Percentiles rank a stretch among this genome's conserved stretches.
These are phyloP conservation scores for Brachypodius melanocephalos DNA, from an alignment of 2,113 vertebrate species.

Conservation along the genomic window DNA sequence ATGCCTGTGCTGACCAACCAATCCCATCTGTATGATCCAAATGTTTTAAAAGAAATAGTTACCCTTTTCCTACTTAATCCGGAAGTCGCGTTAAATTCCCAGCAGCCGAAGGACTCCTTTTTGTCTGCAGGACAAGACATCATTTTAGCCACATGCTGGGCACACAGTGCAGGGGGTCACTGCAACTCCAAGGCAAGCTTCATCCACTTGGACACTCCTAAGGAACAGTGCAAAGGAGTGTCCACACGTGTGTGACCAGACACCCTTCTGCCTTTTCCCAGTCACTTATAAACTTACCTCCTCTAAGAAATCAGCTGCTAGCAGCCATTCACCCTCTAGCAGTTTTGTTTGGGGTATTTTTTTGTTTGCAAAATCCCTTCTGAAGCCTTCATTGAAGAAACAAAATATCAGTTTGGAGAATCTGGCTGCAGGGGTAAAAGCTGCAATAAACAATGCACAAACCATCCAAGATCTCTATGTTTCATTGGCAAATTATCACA, in stretches of 20 bases:
- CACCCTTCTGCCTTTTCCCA: background rate
- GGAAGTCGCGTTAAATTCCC: background rate
- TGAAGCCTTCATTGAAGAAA: background rate
- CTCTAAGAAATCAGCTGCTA: background rate
- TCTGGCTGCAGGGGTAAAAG: background rate
- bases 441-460: background rate
- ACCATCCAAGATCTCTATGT: accelerated
- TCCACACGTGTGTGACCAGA: background rate
- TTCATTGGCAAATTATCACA: background rate
- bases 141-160: accelerated
- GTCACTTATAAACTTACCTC: background rate
- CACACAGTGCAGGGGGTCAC: background rate
- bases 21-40: accelerated
- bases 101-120: accelerated
- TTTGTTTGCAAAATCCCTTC: background rate
- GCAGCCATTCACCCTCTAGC: background rate
- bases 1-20: background rate
- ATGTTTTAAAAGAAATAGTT: background rate
- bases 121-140: background rate
- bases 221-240: background rate
- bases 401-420: background rate
- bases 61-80: background rate
- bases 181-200: background rate
- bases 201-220: accelerated
- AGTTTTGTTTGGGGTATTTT: background rate